Evolutionary conservation across 2,888 invertebrate species (phyloP), one percentile per base, ranked within the genome.

Genomic region (Caenorhabditis sp.): DNA sequence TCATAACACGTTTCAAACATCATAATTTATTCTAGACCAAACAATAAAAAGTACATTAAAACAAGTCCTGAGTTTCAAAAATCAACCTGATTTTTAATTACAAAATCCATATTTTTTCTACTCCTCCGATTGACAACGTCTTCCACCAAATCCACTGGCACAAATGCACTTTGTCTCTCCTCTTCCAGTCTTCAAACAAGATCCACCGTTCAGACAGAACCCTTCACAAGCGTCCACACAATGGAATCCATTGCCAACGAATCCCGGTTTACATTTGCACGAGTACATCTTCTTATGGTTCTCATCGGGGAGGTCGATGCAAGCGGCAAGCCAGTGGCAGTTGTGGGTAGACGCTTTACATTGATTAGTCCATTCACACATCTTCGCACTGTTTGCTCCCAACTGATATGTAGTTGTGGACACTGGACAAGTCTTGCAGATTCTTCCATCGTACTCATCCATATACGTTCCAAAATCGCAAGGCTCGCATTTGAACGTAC

Each of bases 241-340:
- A 12, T 85, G 80, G 61, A 81, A 85, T 5, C 88, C 88, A 56
- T 87, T 88, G 10, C 88, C 88, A 49, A 88, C 81, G 58, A 85
- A 88, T 26, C 88, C 88, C 2, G 88, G 88, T 59, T 85, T 84
- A 58, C 88, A 88, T 56, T 87, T 87, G 59, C 88, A 88, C 3
- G 86, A 85, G 56, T 86, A 88, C 86, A 86, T 85, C 51, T 84
- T 84, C 35, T 85, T 76, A 51, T 86, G 82, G 14, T 84, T 84
- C 64, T 85, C 86, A 64, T 88, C 88, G 1, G 88, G 88, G 19
- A 88, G 72, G 72, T 88, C 88, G 70, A 88, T 86, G 61, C 88
- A 88, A 10, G 79, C 82, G 12, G 88, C 88, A 7, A 88, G 74
- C 88, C 88, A 88, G 63, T 88, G 88, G 59, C 88, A 88, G 41